Evolutionary conservation across 2,797 vertebrate species (phyloP).

Genomic region (Otus scops): DNA sequence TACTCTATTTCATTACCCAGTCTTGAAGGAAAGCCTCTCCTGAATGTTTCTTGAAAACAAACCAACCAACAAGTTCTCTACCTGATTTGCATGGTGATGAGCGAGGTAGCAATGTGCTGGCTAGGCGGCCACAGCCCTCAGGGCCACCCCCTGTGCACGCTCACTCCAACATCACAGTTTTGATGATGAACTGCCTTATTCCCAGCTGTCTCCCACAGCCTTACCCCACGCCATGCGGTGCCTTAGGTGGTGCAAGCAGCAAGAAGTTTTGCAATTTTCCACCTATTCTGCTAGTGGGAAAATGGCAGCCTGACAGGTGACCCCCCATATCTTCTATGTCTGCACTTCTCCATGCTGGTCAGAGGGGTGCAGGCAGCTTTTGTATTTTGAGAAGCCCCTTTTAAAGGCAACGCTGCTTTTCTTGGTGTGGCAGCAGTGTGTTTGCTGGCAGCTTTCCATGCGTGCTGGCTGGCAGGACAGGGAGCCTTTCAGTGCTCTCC

Average conservation of each 20-base stretch:
- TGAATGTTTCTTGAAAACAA: background rate
- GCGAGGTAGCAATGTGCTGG: background rate
- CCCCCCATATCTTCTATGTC: fast-evolving
- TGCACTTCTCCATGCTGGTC: background rate
- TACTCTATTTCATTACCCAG: fast-evolving
- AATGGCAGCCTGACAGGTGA: background rate
- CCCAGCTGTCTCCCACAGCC: background rate
- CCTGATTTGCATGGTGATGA: fast-evolving
- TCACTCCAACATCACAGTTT: fast-evolving
- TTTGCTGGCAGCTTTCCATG: background rate
- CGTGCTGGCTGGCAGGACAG: background rate
- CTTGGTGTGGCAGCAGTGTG: fast-evolving
- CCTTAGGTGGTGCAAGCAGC: background rate
- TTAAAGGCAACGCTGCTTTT: background rate
- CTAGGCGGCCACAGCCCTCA: background rate
- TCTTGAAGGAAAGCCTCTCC: background rate
- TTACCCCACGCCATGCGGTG: fast-evolving
- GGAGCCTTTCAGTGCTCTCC: background rate
- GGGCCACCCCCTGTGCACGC: fast-evolving
- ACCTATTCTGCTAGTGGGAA: background rate
- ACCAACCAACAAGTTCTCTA: background rate
- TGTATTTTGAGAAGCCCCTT: fast-evolving
- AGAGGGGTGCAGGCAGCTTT: background rate
- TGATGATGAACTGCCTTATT: fast-evolving
- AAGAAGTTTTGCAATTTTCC: background rate